Evolutionary conservation across 2,797 vertebrate species (phyloP), one percentile per base, ranked within the genome.

Genomic region (Champsocephalus esox): DNA sequence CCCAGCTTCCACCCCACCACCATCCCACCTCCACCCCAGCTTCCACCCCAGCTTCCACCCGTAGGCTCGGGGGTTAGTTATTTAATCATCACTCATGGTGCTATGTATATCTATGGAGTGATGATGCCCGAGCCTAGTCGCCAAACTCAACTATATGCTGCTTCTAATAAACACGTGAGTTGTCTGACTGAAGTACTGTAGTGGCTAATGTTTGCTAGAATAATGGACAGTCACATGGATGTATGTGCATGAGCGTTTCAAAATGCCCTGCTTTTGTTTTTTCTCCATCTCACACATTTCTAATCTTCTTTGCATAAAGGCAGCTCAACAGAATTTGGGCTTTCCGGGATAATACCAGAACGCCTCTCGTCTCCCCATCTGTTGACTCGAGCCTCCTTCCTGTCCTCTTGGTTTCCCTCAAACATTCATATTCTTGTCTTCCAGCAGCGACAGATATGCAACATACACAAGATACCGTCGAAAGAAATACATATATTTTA

Each of bases 251-350:
- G n/a, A 72, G 32, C 34, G 9, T 62, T 70, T 60, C 43, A 57
- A 54, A 63, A 12, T 38, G 7, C 5, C 8, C 10, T n/a, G 54
- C 55, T 62, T 66, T 73, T 61, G 48, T 69, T 59, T 60, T 45
- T 56, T 34, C 56, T 60, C 24, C 65, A 60, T 79, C 34, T 51
- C 55, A 77, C 66, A 75, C 49, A 75, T 84, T 75, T 75, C 57
- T 77, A 83, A 83, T 85, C 69, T 80, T 56, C 63, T 80, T 85
- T 74, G 58, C 70, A 66, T 76, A 60, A 69, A 74, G 41, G 69
- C 77, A 73, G 66, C 76, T 81, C 56, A 80, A 77, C 68, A 56
- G 54, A 80, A 46, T 72, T 71, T 79, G 48, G 44, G 61, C 65
- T 77, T 68, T 75, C 41, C 57, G 73, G 59, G 70, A 81, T 80